A percentile compares a stretch with the other conserved stretches of the same genome.
Conservation (phyloP, 2,888 invertebrate genomes). For the Drosophila diplacantha region DNA sequence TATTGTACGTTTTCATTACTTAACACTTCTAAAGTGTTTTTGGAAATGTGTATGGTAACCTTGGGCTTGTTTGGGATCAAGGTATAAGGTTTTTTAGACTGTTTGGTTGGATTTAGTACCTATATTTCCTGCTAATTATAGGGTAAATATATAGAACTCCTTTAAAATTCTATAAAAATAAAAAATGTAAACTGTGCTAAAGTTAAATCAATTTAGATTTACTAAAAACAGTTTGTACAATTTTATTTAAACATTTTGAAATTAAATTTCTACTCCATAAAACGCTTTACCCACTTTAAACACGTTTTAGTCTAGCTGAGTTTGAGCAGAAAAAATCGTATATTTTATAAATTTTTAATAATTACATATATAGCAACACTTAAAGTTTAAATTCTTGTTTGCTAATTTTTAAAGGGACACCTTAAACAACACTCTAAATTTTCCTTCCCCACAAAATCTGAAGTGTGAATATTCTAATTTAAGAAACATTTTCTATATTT, state of each 20-base stretch:
- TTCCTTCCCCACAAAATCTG: slow-evolving; percentile 1
- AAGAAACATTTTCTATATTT: slow-evolving; percentile 7
- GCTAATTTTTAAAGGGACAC: background rate
- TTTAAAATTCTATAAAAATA: background rate
- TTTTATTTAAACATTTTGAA: background rate
- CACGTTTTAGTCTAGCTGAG: too few relatives aligned
- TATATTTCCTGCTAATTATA: background rate
- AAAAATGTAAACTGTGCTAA: too few relatives aligned
- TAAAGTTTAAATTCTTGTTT: too few relatives aligned
- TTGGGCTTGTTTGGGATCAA: background rate
- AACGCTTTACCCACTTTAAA: background rate
- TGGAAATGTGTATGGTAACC: background rate
- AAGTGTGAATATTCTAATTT: slow-evolving; percentile 2
- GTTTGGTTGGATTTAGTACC: background rate
- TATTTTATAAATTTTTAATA: too few relatives aligned
- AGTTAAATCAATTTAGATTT: background rate
- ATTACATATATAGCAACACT: too few relatives aligned
- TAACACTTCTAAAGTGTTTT: background rate
- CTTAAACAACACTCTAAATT: background rate
- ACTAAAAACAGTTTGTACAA: background rate
- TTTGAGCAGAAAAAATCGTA: too few relatives aligned
- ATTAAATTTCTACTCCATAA: background rate
- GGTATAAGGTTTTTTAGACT: background rate
- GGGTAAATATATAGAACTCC: background rate
- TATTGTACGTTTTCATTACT: background rate